Base-by-base conservation (phyloP, 2,888 invertebrate genomes). In the Ctena decussata region DNA sequence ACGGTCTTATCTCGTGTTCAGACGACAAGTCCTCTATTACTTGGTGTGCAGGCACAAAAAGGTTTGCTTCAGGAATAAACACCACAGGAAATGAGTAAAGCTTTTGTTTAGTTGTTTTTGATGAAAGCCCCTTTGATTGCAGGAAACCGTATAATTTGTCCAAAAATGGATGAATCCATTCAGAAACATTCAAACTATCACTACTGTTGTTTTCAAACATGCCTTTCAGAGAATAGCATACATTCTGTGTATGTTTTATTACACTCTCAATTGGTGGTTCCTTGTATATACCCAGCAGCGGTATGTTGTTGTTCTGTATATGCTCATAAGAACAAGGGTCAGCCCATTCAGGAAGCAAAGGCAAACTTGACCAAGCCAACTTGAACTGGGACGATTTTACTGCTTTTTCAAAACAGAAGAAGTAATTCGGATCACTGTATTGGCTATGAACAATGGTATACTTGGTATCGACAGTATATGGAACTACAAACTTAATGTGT, bases 161-260 rank as follows among this genome's bases (percentile, higher is more conserved):
- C 69, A 69, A 27, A 15, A 69, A 69, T 3, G 37, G 15, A 3
- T 5, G 15, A 12, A 69, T 12, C 69, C 69, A 69, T n/a, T n/a
- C n/a, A n/a, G n/a, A n/a, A n/a, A n/a, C n/a, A n/a, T n/a, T n/a
- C n/a, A n/a, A n/a, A n/a, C n/a, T n/a, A n/a, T n/a, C n/a, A n/a
- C n/a, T n/a, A n/a, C n/a, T n/a, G n/a, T n/a, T n/a, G n/a, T n/a
- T n/a, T n/a, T n/a, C n/a, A n/a, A n/a, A n/a, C n/a, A n/a, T 18
- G 21, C 6, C 18, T 46, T 81, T 76, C 8, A 89, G 39, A 1
- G 35, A 21, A 37, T 76, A 65, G 46, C 84, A 84, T 8, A 91
- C 65, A 60, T 89, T 88, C 53, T 85, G 85, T 18, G 85, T 84
- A 73, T 91, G 90, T 21, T 57, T 57, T 21, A 88, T 30, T 41